phyloP scores from a whole-genome alignment of 2,888 invertebrate genomes.

The Mesorhabditis spiculigera region DNA sequence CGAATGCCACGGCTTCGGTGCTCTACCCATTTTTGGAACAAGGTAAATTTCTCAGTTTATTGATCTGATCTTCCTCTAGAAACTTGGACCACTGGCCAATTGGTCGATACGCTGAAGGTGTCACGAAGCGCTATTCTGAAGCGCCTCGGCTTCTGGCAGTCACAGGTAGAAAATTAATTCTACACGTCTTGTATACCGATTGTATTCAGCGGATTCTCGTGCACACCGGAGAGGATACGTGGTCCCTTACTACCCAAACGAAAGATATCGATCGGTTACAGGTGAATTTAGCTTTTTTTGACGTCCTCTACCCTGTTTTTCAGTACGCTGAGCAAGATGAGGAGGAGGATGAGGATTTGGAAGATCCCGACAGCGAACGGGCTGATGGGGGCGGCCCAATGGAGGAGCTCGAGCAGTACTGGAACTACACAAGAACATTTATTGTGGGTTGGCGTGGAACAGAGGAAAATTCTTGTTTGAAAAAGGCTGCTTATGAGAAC shows the following conservation, averaged over 20 bases:
- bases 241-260: not conserved
- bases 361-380: conserved; percentile 15
- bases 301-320: not conserved
- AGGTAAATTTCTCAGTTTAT: conserved; percentile 15
- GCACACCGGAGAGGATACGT: not conserved
- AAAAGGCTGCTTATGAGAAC: too few species aligned
- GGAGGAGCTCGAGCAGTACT: conserved; percentile 53
- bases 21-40: conserved; percentile 43
- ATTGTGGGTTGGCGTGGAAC: conserved; percentile 26
- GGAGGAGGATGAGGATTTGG: conserved; percentile 28
- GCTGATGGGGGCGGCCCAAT: conserved; percentile 19
- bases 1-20: conserved; percentile 38
- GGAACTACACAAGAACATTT: conserved; percentile 48
- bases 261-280: conserved; percentile 1
- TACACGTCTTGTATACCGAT: not conserved
- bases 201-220: not conserved
- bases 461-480: too few species aligned
- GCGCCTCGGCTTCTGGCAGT: conserved; percentile 43
- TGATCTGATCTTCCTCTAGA: conserved; percentile 11
- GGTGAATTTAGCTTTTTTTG: not conserved
- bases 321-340: conserved; percentile 20
- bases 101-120: conserved; percentile 26
- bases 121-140: conserved; percentile 23
- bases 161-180: conserved; percentile 22
- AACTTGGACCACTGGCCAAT: conserved; percentile 34